Conservation (phyloP, 2,113 vertebrate species). For the Butorides virescens region DNA sequence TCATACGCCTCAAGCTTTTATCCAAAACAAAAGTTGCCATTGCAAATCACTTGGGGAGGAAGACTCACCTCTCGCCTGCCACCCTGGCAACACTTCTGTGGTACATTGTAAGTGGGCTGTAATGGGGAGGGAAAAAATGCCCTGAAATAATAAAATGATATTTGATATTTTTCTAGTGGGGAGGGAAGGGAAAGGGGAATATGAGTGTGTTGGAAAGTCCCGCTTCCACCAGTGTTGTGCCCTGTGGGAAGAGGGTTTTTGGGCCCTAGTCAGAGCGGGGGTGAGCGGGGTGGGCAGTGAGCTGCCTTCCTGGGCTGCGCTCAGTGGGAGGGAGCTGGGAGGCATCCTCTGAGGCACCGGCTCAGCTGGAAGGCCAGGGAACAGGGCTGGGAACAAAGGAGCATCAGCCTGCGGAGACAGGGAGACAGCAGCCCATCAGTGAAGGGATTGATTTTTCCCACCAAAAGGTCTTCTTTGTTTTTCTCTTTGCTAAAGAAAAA, state of each 20-base stretch:
- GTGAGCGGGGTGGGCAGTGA: neutral
- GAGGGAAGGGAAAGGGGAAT: neutral
- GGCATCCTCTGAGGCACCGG: slow-evolving; percentile 40
- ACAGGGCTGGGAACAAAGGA: slow-evolving; percentile 44
- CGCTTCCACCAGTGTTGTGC: neutral
- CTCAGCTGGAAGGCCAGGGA: slow-evolving; percentile 46
- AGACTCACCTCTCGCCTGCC: neutral
- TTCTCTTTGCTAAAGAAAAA: neutral
- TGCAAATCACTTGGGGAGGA: neutral
- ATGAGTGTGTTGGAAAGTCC: neutral
- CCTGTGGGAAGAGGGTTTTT: neutral
- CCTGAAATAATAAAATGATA: neutral
- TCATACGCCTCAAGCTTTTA: neutral
- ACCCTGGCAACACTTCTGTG: neutral
- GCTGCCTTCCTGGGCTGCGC: neutral
- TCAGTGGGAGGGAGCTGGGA: neutral
- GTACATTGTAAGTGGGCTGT: neutral
- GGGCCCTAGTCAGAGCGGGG: rapidly evolving
- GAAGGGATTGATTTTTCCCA: slow-evolving; percentile 48
- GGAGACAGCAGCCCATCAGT: slow-evolving; percentile 43
- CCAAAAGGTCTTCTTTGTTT: slow-evolving; percentile 50
- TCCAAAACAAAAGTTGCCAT: neutral
- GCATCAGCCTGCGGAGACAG: slow-evolving; percentile 28
- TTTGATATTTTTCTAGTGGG: neutral
- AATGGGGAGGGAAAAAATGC: neutral